Percentiles rank a stretch among this genome's conserved stretches.
Evolutionary conservation across 2,888 invertebrate species (phyloP).

Genomic region (Oxycera nigricornis): DNA sequence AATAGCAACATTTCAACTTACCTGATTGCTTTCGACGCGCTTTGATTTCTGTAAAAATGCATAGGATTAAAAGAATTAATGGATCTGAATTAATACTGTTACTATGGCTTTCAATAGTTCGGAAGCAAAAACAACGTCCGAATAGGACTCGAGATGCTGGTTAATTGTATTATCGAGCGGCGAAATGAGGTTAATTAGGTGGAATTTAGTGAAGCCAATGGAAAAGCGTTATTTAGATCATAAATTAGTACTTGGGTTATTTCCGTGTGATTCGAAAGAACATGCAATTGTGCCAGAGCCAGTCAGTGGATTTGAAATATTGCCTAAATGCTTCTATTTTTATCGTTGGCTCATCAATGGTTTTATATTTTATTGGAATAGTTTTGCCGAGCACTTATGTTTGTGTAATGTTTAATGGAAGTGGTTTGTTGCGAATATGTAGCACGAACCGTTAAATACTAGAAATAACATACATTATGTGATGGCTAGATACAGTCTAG

Average conservation of each 20-base stretch:
- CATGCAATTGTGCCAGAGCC: neutral
- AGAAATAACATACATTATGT: too few species aligned
- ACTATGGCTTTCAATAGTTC: neutral
- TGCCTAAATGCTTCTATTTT: too few species aligned
- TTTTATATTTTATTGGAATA: too few species aligned
- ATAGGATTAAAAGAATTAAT: conserved; percentile 45
- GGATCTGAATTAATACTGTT: conserved; percentile 20
- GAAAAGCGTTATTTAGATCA: neutral
- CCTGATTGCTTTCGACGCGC: conserved; percentile 76
- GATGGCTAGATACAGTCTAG: too few species aligned
- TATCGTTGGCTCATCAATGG: too few species aligned
- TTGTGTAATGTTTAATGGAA: too few species aligned
- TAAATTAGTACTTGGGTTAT: neutral
- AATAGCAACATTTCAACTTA: conserved; percentile 57
- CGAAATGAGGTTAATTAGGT: neutral
- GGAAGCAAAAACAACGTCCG: neutral
- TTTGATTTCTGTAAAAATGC: conserved; percentile 72
- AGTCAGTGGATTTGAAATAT: too few species aligned
- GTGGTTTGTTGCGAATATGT: too few species aligned
- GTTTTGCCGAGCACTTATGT: too few species aligned
- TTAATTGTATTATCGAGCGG: neutral
- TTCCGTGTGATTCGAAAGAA: neutral
- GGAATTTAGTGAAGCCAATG: neutral
- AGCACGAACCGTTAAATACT: too few species aligned
- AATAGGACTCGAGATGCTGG: neutral